Evolutionary conservation across 2,797 vertebrate genomes (phyloP).

Genomic region (Falco concolor): DNA sequence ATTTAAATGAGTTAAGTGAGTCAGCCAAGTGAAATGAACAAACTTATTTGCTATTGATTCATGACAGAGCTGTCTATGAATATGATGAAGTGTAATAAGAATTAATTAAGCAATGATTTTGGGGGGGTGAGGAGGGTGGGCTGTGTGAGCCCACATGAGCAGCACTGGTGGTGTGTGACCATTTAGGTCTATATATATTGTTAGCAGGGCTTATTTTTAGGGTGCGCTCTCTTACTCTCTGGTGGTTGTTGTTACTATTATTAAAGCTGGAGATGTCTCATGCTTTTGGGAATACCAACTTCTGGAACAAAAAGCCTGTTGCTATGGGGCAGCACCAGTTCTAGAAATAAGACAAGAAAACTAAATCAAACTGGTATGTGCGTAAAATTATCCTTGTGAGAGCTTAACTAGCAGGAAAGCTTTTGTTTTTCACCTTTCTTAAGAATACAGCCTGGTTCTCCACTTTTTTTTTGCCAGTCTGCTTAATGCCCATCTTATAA

Average conservation of each 20-base stretch:
- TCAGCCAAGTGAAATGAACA: neutral
- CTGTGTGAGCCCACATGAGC: neutral
- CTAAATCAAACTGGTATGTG: neutral
- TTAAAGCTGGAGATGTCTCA: neutral
- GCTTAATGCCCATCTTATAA: neutral
- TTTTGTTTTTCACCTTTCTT: neutral
- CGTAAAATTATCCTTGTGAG: neutral
- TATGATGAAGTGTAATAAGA: neutral
- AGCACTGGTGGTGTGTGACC: neutral
- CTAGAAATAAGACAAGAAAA: neutral
- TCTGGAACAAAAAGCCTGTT: neutral
- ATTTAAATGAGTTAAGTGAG: neutral
- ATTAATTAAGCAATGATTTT: neutral
- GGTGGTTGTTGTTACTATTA: no score
- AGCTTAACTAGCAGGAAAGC: neutral
- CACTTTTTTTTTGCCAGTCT: neutral
- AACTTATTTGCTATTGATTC: neutral
- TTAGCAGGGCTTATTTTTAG: neutral
- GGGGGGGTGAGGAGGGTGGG: neutral
- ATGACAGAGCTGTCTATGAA: slow-evolving; percentile 18
- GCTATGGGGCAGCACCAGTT: neutral
- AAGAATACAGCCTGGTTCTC: neutral
- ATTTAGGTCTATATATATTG: neutral
- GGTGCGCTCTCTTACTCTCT: fast-evolving
- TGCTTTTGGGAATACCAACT: neutral